phyloP scores from a whole-genome alignment of 2,797 vertebrate genomes.

The Psittacula echo region DNA sequence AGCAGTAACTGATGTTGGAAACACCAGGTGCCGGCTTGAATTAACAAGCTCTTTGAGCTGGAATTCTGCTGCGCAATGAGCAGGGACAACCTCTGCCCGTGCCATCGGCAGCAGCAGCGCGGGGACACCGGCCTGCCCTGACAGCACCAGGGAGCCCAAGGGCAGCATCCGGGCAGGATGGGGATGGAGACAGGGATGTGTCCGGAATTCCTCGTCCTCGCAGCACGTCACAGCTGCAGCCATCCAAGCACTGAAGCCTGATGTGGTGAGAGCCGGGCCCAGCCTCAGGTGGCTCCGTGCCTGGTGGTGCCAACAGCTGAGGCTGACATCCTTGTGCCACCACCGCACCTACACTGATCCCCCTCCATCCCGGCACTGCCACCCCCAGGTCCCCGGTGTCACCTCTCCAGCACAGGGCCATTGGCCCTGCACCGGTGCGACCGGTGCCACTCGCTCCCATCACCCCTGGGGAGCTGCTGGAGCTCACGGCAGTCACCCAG shows the following conservation, averaged over 20 bases:
- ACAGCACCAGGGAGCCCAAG: background rate
- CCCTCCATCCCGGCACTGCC: background rate
- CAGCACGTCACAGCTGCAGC: background rate
- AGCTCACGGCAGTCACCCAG: background rate
- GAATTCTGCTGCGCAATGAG: background rate
- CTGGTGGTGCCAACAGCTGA: background rate
- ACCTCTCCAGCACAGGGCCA: background rate
- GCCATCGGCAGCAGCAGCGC: background rate
- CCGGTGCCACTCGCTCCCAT: background rate
- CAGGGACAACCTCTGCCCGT: background rate
- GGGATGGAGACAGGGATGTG: background rate
- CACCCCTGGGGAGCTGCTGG: background rate
- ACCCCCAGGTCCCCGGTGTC: accelerated
- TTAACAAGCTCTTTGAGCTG: background rate
- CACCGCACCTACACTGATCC: accelerated
- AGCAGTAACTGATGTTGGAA: background rate
- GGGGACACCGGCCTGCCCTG: accelerated
- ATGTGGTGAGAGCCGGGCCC: accelerated
- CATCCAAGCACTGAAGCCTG: accelerated
- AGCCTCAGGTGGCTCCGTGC: background rate
- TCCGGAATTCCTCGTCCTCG: background rate
- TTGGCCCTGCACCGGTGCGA: background rate
- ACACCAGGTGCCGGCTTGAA: background rate
- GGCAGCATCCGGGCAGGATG: accelerated
- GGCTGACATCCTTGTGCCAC: accelerated